phyloP scores from a whole-genome alignment of 2,113 vertebrate species.

The Aldabrachelys gigantea region DNA sequence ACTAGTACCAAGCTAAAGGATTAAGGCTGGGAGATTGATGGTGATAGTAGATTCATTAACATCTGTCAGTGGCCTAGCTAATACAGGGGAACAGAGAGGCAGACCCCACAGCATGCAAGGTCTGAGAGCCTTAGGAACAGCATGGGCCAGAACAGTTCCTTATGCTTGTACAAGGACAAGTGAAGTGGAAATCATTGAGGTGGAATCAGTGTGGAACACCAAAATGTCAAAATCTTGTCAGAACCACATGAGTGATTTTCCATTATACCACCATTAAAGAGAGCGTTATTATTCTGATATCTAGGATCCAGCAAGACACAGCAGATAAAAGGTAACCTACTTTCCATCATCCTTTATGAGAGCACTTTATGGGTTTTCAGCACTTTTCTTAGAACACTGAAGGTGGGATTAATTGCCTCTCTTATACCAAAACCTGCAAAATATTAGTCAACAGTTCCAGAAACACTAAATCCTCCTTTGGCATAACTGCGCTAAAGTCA shows the following conservation, averaged over 20 bases:
- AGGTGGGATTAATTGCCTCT: not conserved
- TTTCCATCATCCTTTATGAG: not conserved
- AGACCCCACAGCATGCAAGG: not conserved
- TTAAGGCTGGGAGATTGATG: not conserved
- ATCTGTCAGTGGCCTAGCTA: not conserved
- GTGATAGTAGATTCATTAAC: not conserved
- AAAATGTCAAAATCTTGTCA: not conserved
- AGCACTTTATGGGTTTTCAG: too few relatives aligned
- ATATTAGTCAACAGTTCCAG: not conserved
- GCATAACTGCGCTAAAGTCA: too few relatives aligned
- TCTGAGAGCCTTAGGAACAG: not conserved
- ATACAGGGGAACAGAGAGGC: not conserved
- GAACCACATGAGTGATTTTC: not conserved
- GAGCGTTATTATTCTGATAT: not conserved
- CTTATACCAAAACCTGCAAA: not conserved
- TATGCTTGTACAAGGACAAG: not conserved
- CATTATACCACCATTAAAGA: accelerated
- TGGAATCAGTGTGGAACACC: not conserved
- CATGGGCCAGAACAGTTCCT: not conserved
- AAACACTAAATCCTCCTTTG: not conserved
- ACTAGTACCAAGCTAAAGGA: not conserved
- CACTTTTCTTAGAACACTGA: not conserved
- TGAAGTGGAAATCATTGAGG: not conserved
- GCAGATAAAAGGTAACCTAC: accelerated
- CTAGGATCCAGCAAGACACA: not conserved